Base-by-base conservation (phyloP, 2,797 vertebrate genomes). In the Gymnodraco acuticeps region DNA sequence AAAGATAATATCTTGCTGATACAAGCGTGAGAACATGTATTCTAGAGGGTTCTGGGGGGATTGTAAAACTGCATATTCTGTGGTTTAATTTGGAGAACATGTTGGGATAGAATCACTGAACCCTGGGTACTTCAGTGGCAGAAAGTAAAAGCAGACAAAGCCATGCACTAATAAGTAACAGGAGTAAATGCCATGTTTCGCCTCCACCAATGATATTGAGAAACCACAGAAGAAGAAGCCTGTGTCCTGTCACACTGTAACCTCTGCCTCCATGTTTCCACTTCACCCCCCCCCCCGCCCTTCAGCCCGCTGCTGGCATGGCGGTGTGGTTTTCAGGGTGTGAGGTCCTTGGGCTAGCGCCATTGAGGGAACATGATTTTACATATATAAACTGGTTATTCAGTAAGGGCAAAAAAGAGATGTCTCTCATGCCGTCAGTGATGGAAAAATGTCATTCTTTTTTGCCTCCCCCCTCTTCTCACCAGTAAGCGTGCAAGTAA, bases 351-450 rank as follows among this genome's bases (percentile, higher is more conserved):
- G 80, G 83, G 82, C 70, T 70, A 56, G 79, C 10, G 83, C 78
- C 86, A 79, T 48, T 84, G 77, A 84, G 81, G 55, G 83, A 91
- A 88, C 84, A 88, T 87, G 85, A 90, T 92, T 93, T 93, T 91
- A 91, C 91, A 93, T 94, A 88, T 91, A 90, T 90, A 93, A 95
- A 92, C 87, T 71, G 45, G 92, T 94, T 93, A 93, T 92, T 92
- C 87, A 89, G 84, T 78, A 77, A 88, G 81, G 89, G 83, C 70
- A 78, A 75, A 83, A 78, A 80, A 88, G 78, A 91, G 80, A 92
- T 82, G 80, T 90, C 73, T 90, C 70, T 81, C 80, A 79, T 83
- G 77, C 77, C 83, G 85, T 85, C 43, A 43, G 77, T 82, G 65
- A 62, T 65, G 60, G 60, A 71, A 78, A 90, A 87, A 91, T 88